A percentile compares a stretch with the other conserved stretches of the same genome.
These are phyloP conservation scores for Fragum whitleyi DNA, from an alignment of 2,888 invertebrate genomes.

Conservation along the genomic window DNA sequence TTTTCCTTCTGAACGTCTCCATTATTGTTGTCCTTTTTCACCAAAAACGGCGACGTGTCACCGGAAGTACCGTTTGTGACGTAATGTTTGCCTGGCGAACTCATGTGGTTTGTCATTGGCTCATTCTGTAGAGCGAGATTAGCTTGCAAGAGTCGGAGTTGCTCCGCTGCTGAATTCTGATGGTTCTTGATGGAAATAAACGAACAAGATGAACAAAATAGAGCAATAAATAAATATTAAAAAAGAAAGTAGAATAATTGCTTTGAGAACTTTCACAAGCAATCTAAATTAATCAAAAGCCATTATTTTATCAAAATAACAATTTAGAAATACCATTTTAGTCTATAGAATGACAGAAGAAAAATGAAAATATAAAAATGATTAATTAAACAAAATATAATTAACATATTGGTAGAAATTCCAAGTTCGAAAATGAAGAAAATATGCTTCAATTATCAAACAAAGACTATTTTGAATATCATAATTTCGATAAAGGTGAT, in stretches of 20 bases:
- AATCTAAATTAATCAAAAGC: no score
- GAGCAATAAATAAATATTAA: neutral
- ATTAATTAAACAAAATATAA: no score
- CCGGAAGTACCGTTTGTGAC: constrained; percentile 43
- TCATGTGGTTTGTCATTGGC: constrained; percentile 19
- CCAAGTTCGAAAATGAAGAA: no score
- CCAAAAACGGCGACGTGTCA: constrained; percentile 9
- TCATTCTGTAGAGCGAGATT: constrained; percentile 54
- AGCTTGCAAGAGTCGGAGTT: constrained; percentile 56
- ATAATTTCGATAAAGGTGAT: no score
- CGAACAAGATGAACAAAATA: neutral
- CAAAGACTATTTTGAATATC: no score
- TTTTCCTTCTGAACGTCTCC: constrained; percentile 45
- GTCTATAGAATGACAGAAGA: no score
- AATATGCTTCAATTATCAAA: no score
- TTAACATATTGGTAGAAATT: no score
- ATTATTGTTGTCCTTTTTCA: constrained; percentile 50
- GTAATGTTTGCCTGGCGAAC: constrained; percentile 18
- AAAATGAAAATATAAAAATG: no score
- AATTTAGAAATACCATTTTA: no score
- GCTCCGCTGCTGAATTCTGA: constrained; percentile 50
- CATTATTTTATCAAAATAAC: no score
- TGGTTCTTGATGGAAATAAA: constrained; percentile 15
- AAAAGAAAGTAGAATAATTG: neutral
- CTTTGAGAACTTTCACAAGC: no score